Evolutionary conservation across 2,888 invertebrate genomes (phyloP).

Genomic region (Andrena bucephala): DNA sequence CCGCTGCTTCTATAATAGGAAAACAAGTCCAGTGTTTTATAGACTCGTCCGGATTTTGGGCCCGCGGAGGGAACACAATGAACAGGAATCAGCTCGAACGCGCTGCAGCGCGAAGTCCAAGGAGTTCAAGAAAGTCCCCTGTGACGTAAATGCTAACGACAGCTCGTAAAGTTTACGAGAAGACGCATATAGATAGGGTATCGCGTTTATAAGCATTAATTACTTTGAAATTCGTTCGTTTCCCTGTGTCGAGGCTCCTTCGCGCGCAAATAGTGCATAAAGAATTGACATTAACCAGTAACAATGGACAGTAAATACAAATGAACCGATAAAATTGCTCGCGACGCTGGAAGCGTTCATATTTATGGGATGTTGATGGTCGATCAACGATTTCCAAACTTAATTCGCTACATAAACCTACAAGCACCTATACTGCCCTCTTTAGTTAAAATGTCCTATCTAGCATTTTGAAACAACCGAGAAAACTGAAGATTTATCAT

Average conservation of each 20-base stretch:
- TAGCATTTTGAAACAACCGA: too few relatives aligned
- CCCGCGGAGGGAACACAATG: not conserved
- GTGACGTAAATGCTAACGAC: slow-evolving; percentile 30
- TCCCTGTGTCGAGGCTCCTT: not conserved
- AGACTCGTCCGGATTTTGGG: too few relatives aligned
- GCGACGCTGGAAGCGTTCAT: not conserved
- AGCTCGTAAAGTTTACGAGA: slow-evolving; percentile 20
- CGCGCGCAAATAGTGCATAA: not conserved
- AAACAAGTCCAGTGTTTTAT: too few relatives aligned
- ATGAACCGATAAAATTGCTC: slow-evolving; percentile 19
- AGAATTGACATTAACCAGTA: not conserved
- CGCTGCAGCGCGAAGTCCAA: slow-evolving; percentile 34
- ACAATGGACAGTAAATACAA: slow-evolving; percentile 34
- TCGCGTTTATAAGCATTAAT: slow-evolving; percentile 8
- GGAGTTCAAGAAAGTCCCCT: slow-evolving; percentile 5
- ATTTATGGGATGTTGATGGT: not conserved
- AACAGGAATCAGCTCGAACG: not conserved
- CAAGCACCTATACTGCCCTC: too few relatives aligned
- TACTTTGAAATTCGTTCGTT: slow-evolving; percentile 13
- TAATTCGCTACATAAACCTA: too few relatives aligned
- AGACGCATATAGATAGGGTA: not conserved
- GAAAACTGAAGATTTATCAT: too few relatives aligned
- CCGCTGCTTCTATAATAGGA: too few relatives aligned
- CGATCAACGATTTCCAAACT: not conserved
- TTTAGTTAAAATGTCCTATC: too few relatives aligned